Conservation (phyloP, 2,113 vertebrate species). For the Phrynosoma platyrhinos region DNA sequence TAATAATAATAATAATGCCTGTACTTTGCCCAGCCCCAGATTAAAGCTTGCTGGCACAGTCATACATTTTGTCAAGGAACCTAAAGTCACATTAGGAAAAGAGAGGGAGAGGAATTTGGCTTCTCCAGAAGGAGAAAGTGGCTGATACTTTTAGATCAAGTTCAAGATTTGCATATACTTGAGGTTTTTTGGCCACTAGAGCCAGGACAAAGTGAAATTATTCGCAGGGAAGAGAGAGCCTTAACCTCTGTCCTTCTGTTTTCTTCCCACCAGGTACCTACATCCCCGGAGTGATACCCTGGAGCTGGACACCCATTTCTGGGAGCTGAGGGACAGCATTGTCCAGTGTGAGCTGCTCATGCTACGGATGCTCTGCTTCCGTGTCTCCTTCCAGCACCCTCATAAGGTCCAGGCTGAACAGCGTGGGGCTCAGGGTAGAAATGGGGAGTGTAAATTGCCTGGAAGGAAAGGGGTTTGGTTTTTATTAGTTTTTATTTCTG, state of each 20-base stretch:
- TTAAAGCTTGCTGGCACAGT: no score
- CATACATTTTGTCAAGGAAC: no score
- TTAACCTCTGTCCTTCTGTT: background rate
- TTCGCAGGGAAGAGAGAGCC: background rate
- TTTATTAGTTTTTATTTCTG: background rate
- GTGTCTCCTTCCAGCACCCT: constrained; percentile 88
- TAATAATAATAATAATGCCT: no score
- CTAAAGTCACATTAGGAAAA: no score
- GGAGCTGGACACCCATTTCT: constrained; percentile 85
- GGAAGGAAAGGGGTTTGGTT: background rate
- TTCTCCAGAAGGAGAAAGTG: no score
- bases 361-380: constrained; percentile 86
- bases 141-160: no score
- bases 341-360: constrained; percentile 89
- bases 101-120: no score
- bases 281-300: constrained; percentile 79
- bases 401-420: constrained; percentile 78
- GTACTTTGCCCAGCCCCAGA: no score
- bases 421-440: background rate
- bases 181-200: background rate
- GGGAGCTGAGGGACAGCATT: constrained; percentile 88
- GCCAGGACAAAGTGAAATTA: background rate
- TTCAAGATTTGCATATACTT: no score
- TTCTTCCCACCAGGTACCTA: constrained; percentile 77
- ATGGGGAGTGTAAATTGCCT: background rate